A percentile compares a stretch with the other conserved stretches of the same genome.
Conservation (phyloP, 2,888 invertebrate genomes). For the Elysia crispata region DNA sequence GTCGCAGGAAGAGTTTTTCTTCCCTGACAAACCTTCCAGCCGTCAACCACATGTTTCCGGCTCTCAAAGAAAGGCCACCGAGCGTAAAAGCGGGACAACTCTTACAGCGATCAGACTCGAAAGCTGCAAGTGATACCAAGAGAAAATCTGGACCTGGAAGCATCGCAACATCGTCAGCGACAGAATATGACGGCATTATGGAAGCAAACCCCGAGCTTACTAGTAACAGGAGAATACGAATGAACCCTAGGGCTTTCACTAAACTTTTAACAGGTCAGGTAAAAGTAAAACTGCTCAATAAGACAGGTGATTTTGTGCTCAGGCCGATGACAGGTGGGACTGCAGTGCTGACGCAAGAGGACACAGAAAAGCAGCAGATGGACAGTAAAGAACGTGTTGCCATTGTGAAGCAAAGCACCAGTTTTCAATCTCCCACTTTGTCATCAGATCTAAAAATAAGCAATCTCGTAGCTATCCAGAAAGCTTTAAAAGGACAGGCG, state of each 20-base stretch:
- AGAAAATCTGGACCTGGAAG: background rate
- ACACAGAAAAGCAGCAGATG: conserved; percentile 10
- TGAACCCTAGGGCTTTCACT: conserved; percentile 58
- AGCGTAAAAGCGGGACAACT: conserved; percentile 9
- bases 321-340: conserved; percentile 54
- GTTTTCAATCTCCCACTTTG: conserved; percentile 58
- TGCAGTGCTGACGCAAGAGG: conserved; percentile 45
- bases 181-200: conserved; percentile 57
- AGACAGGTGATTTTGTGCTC: conserved; percentile 58
- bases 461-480: conserved; percentile 65
- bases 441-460: conserved; percentile 66
- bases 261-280: conserved; percentile 55
- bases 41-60: conserved; percentile 43
- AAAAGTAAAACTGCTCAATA: conserved; percentile 59
- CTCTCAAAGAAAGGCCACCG: conserved; percentile 38
- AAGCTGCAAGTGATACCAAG: background rate
- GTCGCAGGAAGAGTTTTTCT: background rate
- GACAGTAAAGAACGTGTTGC: conserved; percentile 61
- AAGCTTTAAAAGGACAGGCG: conserved; percentile 59
- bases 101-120: conserved; percentile 5
- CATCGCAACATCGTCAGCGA: conserved; percentile 12
- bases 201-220: conserved; percentile 57
- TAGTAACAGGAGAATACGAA: conserved; percentile 40
- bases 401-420: conserved; percentile 60
- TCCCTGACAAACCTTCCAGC: conserved; percentile 21